Evolutionary conservation across 2,888 invertebrate genomes (phyloP), one percentile per base, ranked within the genome.

Genomic region (Drosophila prostipennis): DNA sequence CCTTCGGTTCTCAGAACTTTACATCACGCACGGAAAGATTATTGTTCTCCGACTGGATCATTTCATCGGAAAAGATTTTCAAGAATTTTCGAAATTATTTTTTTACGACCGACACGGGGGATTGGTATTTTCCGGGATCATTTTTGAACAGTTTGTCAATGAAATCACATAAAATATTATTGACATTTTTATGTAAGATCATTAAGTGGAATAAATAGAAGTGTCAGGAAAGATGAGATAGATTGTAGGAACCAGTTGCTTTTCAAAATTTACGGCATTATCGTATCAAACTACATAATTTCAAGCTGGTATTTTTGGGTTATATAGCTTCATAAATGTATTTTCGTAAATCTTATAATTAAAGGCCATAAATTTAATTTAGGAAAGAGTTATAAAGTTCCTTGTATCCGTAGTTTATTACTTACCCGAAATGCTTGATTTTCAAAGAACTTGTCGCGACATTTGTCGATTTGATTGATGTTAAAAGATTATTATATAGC

Each of bases 111-210:
- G 2, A 6, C 23, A 14, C 39, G 53, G 19, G 19, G 32, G n/a
- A 70, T 74, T 16, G 49, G 37, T 26, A 51, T 53, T 49, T 60
- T 58, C 23, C 26, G 39, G 57, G 48, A 14, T 34, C 53, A 61
- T 63, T 77, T 49, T 8, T 19, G 23, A 0, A 55, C 48, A 59
- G 51, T 16, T 48, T 48, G 36, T 51, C 51, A 49, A 74, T 51
- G 46, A 74, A 70, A 58, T 48, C n/a, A 26, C 7, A 37, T 19
- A 61, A 43, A 69, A 55, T 77, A 64, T 61, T 75, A 70, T 78
- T 72, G 67, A 59, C 64, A 58, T 78, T 83, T 83, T 80, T 61
- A 76, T 70, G 60, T 61, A 53, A 8, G 52, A 39, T 59, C 72
- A 68, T 80, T 72, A 70, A 68, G 72, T 69, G 60, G 49, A 64